Percentiles rank a stretch among this genome's conserved stretches.
These are phyloP conservation scores for Palaemon carinicauda DNA, from an alignment of 1,140 invertebrate species.

Conservation along the genomic window DNA sequence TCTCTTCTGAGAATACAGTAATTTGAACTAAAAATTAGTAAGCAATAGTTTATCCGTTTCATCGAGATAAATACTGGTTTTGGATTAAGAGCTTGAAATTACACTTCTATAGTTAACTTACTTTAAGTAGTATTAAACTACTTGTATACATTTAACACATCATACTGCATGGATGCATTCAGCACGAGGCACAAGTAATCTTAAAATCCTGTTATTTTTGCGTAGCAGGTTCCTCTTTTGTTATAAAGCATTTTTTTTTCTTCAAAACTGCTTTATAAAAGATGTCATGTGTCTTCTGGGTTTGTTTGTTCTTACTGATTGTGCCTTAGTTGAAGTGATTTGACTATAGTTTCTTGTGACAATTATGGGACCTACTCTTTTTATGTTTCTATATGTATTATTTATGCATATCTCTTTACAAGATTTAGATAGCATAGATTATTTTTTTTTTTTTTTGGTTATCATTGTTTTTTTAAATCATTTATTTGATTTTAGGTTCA, in stretches of 20 bases:
- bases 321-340: not conserved
- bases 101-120: slow-evolving; percentile 12
- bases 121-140: not conserved
- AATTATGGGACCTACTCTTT: slow-evolving; percentile 36
- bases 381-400: slow-evolving; percentile 7
- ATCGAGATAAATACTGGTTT: slow-evolving; percentile 24
- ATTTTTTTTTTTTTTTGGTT: slow-evolving; percentile 31
- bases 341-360: slow-evolving; percentile 16
- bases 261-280: not conserved
- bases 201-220: not conserved
- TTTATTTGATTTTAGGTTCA: too few relatives aligned
- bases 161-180: not conserved
- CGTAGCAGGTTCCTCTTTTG: too few relatives aligned
- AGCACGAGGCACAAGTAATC: not conserved
- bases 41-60: slow-evolving; percentile 10
- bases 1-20: not conserved
- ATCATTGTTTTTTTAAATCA: not conserved
- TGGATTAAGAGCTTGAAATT: slow-evolving; percentile 37
- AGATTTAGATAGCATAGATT: slow-evolving; percentile 27
- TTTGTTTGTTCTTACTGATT: not conserved
- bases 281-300: not conserved
- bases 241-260: not conserved
- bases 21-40: not conserved
- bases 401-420: not conserved
- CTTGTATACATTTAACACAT: not conserved